Base-by-base conservation (phyloP, 2,888 invertebrate species). In the Sminthurinus aureus region DNA sequence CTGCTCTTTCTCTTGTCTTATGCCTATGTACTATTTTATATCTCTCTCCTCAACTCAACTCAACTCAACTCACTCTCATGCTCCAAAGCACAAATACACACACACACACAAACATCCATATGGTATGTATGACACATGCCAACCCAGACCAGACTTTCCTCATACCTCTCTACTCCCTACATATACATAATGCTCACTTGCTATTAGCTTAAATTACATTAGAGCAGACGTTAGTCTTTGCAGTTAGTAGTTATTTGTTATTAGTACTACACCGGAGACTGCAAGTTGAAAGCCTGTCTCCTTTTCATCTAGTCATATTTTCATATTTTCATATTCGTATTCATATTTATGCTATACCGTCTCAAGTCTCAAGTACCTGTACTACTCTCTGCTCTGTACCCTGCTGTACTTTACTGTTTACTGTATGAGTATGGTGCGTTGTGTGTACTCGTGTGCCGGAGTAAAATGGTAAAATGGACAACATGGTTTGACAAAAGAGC, bases 1-100 rank as follows among this genome's bases (percentile, higher is more conserved):
- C 79, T 83, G 79, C 80, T 83, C 79, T 80, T 71, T 79, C 79
- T 75, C 79, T 79, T 83, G 77, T 79, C 78, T 82, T 58, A 71
- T 76, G 20, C 64, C 64, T 64, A 50, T 67, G 67, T 79, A 24
- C 26, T 66, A 74, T 81, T 74, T 74, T 81, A 81, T 81, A 73
- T 64, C 81, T 80, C 80, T 69, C 24, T 38, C 38, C 69, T 69
- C 71, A n/a, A n/a, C 79, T 79, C 69, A 22, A 4, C 38, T 38
- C 38, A 4, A 1, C 6, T 38, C 38, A 38, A 38, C 38, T 38
- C 64, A 58, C 81, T 81, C 81, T 81, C 81, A 81, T 73, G 81
- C 81, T 81, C 73, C 81, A 81, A 26, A 81, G 81, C 74, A 74
- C 81, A 81, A 9, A 24, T 20, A 81, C 81, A 81, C 26, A 24